Percentiles rank a stretch among this genome's conserved stretches.
Evolutionary conservation across 1,140 invertebrate genomes (phyloP).

Genomic region (Cydia fagiglandana): DNA sequence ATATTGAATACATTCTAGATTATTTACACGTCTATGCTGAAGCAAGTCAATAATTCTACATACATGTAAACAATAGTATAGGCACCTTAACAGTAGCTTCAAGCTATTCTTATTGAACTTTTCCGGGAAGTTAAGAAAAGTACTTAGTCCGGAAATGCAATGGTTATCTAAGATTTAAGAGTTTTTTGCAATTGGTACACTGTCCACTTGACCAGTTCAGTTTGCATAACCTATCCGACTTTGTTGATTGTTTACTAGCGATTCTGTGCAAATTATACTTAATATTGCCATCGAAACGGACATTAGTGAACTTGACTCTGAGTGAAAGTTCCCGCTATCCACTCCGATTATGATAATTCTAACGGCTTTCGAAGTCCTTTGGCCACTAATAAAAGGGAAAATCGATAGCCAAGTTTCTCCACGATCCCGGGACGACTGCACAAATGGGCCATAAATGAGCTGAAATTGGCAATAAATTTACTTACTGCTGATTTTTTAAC

Average conservation of each 20-base stretch:
- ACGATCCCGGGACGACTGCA: not conserved
- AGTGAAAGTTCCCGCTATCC: constrained; percentile 25
- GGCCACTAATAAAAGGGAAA: constrained; percentile 26
- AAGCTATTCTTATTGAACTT: not conserved
- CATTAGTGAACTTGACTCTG: constrained; percentile 16
- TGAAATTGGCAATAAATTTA: not conserved
- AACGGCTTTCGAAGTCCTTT: constrained; percentile 27
- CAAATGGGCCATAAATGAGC: constrained; percentile 18
- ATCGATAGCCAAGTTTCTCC: constrained; percentile 19
- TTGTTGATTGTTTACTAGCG: constrained; percentile 12
- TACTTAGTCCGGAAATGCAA: not conserved
- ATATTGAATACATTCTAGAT: not conserved
- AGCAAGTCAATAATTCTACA: not conserved
- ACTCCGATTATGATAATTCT: constrained; percentile 25
- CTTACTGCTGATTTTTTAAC: not conserved
- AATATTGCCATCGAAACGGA: constrained; percentile 11
- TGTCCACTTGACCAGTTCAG: not conserved
- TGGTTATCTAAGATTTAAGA: not conserved
- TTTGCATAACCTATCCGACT: not conserved
- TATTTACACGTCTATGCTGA: not conserved
- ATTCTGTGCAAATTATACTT: constrained; percentile 17
- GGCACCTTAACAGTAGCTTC: not conserved
- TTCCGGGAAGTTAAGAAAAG: not conserved
- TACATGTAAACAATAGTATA: not conserved
- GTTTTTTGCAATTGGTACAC: not conserved